Base-by-base conservation (phyloP, 2,797 vertebrate species). In the Clarias platycephalus region DNA sequence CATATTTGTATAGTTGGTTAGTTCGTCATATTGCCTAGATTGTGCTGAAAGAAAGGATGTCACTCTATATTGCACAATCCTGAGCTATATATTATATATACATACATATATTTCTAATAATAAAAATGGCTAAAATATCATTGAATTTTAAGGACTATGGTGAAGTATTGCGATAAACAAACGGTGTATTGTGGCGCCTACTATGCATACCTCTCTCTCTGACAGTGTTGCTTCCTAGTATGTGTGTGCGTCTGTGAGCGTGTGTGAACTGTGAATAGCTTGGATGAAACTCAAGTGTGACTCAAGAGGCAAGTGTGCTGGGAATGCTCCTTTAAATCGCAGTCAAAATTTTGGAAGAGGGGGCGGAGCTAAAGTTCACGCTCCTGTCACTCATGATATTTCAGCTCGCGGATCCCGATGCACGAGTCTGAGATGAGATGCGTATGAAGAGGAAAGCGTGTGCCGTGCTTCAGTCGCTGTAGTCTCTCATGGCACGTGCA, bases 271-370 rank as follows among this genome's bases (percentile, higher is more conserved):
- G 77, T 85, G 93, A 91, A 88, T 88, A 72, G 31, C 26, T 40
- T 70, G 34, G 28, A 22, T 16, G 68, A 55, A 57, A 66, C 31
- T 37, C 34, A 44, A 44, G 31, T 57, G 28, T 88, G 91, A 93
- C 87, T 90, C 18, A 75, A 83, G 91, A 90, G 89, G 83, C 90
- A 83, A 83, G 87, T 57, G 89, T 89, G 84, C 89, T 89, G 91
- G 93, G 93, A 95, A 94, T 95, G 95, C 94, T 92, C 91, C 93
- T 92, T 95, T 94, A 95, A 95, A 92, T 89, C 83, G 31, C 82
- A 80, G 76, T 71, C 82, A 84, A 91, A 91, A 88, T 72, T 89
- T 78, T 89, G 79, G 75, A 63, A 78, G 72, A 83, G 80, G 89
- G 91, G 94, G 94, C 91, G 94, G 92, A 90, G 93, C 91, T 77